Percentiles rank a stretch among this genome's conserved stretches.
phyloP scores from a whole-genome alignment of 2,888 invertebrate genomes.

The Diarsia dahlii region DNA sequence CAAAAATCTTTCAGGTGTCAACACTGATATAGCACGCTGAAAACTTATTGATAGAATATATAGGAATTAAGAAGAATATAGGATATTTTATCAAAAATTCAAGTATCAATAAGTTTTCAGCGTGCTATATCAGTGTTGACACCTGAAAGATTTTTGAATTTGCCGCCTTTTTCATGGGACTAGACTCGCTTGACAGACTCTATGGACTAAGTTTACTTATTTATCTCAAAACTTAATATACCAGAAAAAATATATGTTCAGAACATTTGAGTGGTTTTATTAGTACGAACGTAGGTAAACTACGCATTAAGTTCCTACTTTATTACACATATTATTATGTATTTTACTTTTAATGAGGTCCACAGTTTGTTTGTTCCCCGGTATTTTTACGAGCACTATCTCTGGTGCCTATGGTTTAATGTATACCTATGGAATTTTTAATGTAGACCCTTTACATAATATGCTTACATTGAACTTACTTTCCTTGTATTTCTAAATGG shows the following conservation, averaged over 20 bases:
- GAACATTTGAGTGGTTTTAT: constrained; percentile 41
- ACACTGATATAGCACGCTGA: too few species aligned
- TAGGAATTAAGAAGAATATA: too few species aligned
- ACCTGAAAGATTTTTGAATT: too few species aligned
- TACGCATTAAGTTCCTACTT: constrained; percentile 37
- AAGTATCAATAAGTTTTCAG: too few species aligned
- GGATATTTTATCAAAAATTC: too few species aligned
- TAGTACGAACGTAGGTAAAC: not conserved
- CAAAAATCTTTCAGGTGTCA: too few species aligned
- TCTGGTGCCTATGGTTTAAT: not conserved
- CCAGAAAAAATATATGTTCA: constrained; percentile 12
- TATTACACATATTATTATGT: constrained; percentile 33
- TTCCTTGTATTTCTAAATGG: not conserved
- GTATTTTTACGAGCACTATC: constrained; percentile 46
- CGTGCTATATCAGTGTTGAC: too few species aligned
- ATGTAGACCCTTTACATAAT: not conserved
- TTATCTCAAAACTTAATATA: constrained; percentile 11
- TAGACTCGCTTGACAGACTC: too few species aligned
- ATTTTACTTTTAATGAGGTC: constrained; percentile 41
- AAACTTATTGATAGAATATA: too few species aligned
- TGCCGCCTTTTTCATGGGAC: too few species aligned
- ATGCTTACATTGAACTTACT: not conserved
- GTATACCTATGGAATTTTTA: constrained; percentile 9
- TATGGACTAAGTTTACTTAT: not conserved
- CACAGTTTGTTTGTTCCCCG: constrained; percentile 42